These are phyloP conservation scores for Sphecodes monilicornis DNA, from an alignment of 2,888 invertebrate species.

Conservation along the genomic window DNA sequence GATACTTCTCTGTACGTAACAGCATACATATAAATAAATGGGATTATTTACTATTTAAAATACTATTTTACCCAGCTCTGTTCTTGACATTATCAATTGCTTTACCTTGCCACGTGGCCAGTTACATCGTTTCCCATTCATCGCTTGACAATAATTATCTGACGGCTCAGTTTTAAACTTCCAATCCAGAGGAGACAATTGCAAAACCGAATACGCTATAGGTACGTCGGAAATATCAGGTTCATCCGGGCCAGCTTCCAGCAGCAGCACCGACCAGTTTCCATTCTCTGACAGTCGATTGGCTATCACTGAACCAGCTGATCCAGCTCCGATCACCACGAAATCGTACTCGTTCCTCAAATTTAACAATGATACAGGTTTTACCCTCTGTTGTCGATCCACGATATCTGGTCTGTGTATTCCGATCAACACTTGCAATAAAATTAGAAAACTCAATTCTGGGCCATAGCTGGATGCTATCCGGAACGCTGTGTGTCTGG, in stretches of 20 bases:
- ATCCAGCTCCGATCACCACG: slow-evolving; percentile 92
- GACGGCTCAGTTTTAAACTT: slow-evolving; percentile 92
- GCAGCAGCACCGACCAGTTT: slow-evolving; percentile 89
- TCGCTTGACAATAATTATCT: slow-evolving; percentile 87
- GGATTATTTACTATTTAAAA: too few species aligned
- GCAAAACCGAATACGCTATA: slow-evolving; percentile 89
- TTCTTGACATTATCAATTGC: background rate
- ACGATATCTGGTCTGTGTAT: slow-evolving; percentile 90
- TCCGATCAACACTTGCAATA: slow-evolving; percentile 88
- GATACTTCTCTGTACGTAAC: too few species aligned
- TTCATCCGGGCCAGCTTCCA: slow-evolving; percentile 93
- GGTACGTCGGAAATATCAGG: slow-evolving; percentile 91
- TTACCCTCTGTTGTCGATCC: slow-evolving; percentile 88
- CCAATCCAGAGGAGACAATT: slow-evolving; percentile 92
- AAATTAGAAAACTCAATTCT: slow-evolving; percentile 88
- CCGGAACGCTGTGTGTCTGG: slow-evolving; percentile 86
- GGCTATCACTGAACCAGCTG: slow-evolving; percentile 93
- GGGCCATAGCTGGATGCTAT: slow-evolving; percentile 89
- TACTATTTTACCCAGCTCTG: too few species aligned
- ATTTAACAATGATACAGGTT: slow-evolving; percentile 85
- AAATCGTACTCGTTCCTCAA: slow-evolving; percentile 90
- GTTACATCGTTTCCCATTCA: slow-evolving; percentile 81
- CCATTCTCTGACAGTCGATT: slow-evolving; percentile 91
- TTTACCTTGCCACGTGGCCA: slow-evolving; percentile 85
- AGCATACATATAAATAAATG: too few species aligned